phyloP scores from a whole-genome alignment of 2,797 vertebrate genomes.

The Balearica regulorum region DNA sequence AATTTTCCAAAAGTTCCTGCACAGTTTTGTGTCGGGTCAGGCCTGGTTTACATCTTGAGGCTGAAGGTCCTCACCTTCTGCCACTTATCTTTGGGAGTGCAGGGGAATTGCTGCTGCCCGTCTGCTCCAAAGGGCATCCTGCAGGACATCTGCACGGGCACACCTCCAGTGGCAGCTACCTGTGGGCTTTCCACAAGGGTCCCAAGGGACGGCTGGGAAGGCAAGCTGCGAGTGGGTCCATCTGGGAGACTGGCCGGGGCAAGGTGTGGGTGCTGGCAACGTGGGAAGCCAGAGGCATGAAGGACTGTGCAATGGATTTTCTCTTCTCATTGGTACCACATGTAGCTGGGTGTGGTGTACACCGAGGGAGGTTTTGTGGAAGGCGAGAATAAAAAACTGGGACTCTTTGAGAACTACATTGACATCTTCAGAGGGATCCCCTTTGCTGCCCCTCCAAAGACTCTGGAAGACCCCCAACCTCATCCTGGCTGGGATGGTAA shows the following conservation, averaged over 20 bases:
- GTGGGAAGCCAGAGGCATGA: not conserved
- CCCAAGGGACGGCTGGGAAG: not conserved
- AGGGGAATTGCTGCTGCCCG: not conserved
- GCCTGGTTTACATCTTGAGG: not conserved
- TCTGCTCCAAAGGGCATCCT: not conserved
- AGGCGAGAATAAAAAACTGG: constrained; percentile 78
- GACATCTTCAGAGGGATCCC: constrained; percentile 92
- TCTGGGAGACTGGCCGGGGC: not conserved
- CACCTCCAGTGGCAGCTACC: not conserved
- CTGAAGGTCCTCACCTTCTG: not conserved
- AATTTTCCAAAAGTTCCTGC: not conserved
- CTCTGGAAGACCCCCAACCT: constrained; percentile 81
- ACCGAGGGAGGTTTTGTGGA: constrained; percentile 91
- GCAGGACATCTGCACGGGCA: not conserved
- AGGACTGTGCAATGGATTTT: not conserved
- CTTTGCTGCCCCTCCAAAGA: constrained; percentile 81
- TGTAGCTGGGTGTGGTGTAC: constrained; percentile 84
- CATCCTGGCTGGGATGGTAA: constrained; percentile 92
- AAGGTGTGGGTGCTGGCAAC: not conserved
- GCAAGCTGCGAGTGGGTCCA: not conserved
- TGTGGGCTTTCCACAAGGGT: not conserved
- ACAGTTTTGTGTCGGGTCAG: not conserved
- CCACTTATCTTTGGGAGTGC: not conserved
- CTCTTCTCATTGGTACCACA: not conserved
- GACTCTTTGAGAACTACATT: constrained; percentile 70